These are phyloP conservation scores for Basileuterus tristriatus DNA, from an alignment of 2,797 vertebrate species.

Conservation along the genomic window DNA sequence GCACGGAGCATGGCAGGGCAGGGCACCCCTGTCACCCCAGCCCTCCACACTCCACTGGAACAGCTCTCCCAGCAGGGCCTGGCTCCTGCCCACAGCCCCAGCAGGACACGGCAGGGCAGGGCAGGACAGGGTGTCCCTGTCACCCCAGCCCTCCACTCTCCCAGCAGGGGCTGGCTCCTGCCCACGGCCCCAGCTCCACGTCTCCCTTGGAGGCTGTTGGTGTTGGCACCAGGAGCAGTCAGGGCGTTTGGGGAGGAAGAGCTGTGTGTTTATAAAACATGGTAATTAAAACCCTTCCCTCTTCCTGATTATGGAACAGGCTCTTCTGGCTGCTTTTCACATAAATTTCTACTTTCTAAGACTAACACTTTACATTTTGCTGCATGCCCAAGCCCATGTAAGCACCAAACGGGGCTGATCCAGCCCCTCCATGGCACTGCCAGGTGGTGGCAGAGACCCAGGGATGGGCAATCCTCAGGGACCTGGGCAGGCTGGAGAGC, in stretches of 20 bases:
- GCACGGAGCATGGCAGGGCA: too few relatives aligned
- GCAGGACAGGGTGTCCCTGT: not conserved
- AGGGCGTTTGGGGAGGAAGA: not conserved
- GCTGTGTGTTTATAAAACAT: not conserved
- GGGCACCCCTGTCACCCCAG: too few relatives aligned
- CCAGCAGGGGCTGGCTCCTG: not conserved
- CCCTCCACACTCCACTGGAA: too few relatives aligned
- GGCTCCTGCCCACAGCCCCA: too few relatives aligned
- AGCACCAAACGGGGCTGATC: fast-evolving
- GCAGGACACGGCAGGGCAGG: too few relatives aligned
- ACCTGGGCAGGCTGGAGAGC: not conserved
- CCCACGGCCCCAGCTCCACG: fast-evolving
- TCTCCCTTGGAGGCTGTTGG: not conserved
- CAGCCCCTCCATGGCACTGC: not conserved
- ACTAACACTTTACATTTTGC: not conserved
- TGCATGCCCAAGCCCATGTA: fast-evolving
- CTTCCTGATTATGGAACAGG: not conserved
- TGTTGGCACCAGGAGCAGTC: not conserved
- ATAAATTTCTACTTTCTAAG: fast-evolving
- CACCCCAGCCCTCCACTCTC: not conserved
- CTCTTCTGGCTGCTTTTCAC: not conserved
- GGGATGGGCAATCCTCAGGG: not conserved
- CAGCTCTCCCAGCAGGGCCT: too few relatives aligned
- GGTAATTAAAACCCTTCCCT: not conserved
- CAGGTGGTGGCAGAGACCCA: fast-evolving